Percentiles rank a stretch among this genome's conserved stretches.
Evolutionary conservation across 2,888 invertebrate genomes (phyloP).

Genomic region (Bugula neritina): DNA sequence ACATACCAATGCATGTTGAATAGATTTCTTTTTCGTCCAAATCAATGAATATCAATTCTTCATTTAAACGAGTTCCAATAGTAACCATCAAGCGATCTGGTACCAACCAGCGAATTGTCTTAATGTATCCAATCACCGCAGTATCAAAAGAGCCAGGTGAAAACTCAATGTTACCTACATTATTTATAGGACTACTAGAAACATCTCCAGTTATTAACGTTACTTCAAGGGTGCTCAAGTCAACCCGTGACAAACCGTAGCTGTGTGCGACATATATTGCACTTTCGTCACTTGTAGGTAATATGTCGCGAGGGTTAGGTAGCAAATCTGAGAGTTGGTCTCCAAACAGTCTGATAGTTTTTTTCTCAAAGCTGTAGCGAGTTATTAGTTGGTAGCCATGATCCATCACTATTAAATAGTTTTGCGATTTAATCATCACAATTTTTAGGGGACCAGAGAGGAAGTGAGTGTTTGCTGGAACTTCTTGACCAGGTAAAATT

Average conservation of each 20-base stretch:
- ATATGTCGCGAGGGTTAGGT: background rate
- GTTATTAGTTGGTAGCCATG: slow-evolving; percentile 6
- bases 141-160: background rate
- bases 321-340: background rate
- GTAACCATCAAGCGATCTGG: slow-evolving; percentile 10
- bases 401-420: background rate
- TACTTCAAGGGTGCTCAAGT: slow-evolving; percentile 6
- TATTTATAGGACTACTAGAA: too few species aligned
- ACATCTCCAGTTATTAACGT: too few species aligned
- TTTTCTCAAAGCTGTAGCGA: background rate
- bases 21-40: background rate
- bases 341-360: background rate
- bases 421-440: background rate
- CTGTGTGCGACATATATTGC: background rate
- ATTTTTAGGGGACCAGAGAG: background rate
- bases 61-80: background rate
- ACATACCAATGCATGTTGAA: slow-evolving; percentile 13
- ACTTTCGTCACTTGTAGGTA: background rate
- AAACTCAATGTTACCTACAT: too few species aligned
- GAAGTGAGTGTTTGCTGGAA: background rate
- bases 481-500: background rate
- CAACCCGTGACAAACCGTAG: background rate
- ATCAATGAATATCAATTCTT: slow-evolving; percentile 11
- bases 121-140: background rate
- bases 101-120: background rate